Base-by-base conservation (phyloP, 2,113 vertebrate genomes). In the Ctenomys sociabilis region DNA sequence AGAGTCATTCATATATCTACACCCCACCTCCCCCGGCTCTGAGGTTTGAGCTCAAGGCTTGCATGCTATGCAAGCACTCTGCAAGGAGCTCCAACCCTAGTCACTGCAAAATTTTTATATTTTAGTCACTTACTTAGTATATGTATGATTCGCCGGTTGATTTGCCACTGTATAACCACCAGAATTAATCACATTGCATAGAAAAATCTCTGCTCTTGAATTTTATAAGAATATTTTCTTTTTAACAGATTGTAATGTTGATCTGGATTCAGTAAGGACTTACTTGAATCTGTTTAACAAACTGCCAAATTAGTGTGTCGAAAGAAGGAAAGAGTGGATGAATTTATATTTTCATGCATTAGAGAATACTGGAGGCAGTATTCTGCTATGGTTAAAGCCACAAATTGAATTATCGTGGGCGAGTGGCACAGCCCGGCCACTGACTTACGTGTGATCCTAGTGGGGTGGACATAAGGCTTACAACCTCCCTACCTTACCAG, bases 111-210 rank as follows among this genome's bases (percentile, higher is more conserved):
- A 63, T 52, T 82, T 66, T 83, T 72, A 37, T 82, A n/a, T 87
- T 92, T 95, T 66, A 52, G 45, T 91, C 72, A 68, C 84, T 80
- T 86, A 64, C 86, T 84, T n/a, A 54, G 84, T 57, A 19, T 73
- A 6, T 8, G 24, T 61, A 43, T 82, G 86, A 82, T 77, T 95
- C 85, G 52, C 30, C 43, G n/a, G 26, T 66, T 52, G 64, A 37
- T 84, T 35, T 88, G 88, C 82, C 66, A 86, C 78, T 80, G 8
- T 70, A 75, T 89, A 96, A 84, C n/a, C 37, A 91, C 66, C 66
- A 81, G 68, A 43, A 72, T 87, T 91, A 66, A 75, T 90, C 57
- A 70, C 22, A 21, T 61, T 22, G 49, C 84, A 54, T 82, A 61
- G 94, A 77, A 81, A 95, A 80, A 66, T 43, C 28, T 63, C 21